Evolutionary conservation across 2,113 vertebrate species (phyloP).

Genomic region (Falcunculus frontatus): DNA sequence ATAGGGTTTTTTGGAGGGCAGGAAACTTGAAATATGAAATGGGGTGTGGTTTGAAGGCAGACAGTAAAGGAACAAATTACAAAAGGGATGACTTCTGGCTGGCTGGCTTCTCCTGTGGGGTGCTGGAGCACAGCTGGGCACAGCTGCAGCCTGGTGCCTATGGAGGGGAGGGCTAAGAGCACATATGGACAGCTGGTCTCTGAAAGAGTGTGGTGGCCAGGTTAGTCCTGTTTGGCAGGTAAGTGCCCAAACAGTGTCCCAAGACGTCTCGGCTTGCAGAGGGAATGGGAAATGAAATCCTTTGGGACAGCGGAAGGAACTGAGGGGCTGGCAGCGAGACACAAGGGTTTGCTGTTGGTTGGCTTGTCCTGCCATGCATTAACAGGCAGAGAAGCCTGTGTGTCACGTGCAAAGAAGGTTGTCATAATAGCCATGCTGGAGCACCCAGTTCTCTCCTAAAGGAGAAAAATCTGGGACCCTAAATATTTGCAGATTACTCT

Average conservation of each 20-base stretch:
- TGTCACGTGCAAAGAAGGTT: not conserved
- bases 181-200: rapidly evolving
- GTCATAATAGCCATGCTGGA: not conserved
- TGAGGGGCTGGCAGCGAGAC: not conserved
- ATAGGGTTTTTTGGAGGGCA: not conserved
- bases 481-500: not conserved
- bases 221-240: rapidly evolving
- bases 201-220: not conserved
- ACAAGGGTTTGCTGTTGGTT: not conserved
- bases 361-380: not conserved
- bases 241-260: not conserved
- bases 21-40: not conserved
- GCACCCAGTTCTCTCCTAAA: not conserved
- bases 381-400: not conserved
- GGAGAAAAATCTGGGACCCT: not conserved
- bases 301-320: not conserved
- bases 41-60: not conserved
- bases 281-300: not conserved
- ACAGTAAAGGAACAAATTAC: not conserved
- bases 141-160: not conserved
- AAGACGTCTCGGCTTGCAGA: not conserved
- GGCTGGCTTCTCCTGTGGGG: not conserved
- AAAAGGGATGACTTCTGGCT: not conserved
- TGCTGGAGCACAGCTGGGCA: not conserved
- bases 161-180: not conserved